Base-by-base conservation (phyloP, 23 tunicate species). In the Styela clava region DNA sequence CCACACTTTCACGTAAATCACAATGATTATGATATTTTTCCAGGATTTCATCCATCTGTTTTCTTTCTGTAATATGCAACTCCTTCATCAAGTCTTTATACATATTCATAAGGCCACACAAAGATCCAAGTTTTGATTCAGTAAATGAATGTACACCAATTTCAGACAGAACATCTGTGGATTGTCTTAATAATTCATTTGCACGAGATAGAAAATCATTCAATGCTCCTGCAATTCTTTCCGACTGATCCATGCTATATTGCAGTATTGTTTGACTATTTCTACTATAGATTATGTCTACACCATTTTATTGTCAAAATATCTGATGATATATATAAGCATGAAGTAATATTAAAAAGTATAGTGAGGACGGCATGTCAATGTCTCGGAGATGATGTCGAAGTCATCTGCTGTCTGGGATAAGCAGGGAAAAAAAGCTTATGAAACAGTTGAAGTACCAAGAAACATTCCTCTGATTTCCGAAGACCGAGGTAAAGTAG, bases 71-170 rank as follows among this genome's bases (percentile, higher is more conserved):
- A 26, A 71, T 35, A 16, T 26, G 32, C 34, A 71, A 71, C 7
- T 30, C 24, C 5, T n/a, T 30, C 20, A 71, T 19, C 24, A 71
- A 34, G 35, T 71, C 77, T 71, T 29, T 32, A 35, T 71, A 71
- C 77, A 71, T 71, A 21, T 32, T 34, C 77, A 71, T 71, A 5
- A 71, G 37, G 27, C 34, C 34, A 71, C 77, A 71, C 77, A 71
- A 16, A 5, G 29, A 19, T 71, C 77, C 77, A 21, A 71, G 34
- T 34, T 29, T 71, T 27, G 77, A 71, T 5, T 33, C 77, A 21
- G 34, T 34, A 34, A 71, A 71, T 3, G 24, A 3, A n/a, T 16
- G 16, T 20, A 3, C 32, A 30, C 77, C 77, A 71, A 71, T 35
- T 44, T 44, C 56, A 44, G 56, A 5, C 56, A 44, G 7, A 44